These are phyloP conservation scores for Monoplex corrugatus DNA, from an alignment of 2,888 invertebrate genomes.

Conservation along the genomic window DNA sequence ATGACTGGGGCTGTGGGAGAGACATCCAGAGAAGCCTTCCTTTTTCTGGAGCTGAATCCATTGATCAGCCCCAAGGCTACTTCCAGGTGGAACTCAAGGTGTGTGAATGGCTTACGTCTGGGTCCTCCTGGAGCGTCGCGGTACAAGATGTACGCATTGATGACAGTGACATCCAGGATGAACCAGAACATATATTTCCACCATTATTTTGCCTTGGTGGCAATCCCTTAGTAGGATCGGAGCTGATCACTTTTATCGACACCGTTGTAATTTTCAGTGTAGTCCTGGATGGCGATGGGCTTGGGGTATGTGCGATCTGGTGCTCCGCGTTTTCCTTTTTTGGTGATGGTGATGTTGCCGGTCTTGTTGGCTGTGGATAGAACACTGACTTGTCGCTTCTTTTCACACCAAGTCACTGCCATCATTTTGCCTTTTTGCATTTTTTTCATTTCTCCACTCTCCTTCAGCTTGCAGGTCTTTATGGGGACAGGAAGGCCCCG, in stretches of 20 bases:
- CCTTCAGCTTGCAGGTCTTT: neutral
- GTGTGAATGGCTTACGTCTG: neutral
- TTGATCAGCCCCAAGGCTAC: neutral
- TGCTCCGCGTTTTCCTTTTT: neutral
- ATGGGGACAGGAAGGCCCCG: neutral
- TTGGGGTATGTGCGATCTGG: neutral
- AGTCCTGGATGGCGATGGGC: constrained; percentile 28
- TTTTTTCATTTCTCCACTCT: neutral
- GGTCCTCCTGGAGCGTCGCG: constrained; percentile 29
- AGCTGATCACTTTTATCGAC: constrained; percentile 43
- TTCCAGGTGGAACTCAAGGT: constrained; percentile 8
- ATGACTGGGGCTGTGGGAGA: neutral
- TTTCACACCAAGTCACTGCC: constrained; percentile 7
- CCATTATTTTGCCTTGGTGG: neutral
- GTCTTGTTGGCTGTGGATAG: constrained; percentile 3
- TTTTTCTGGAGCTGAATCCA: neutral
- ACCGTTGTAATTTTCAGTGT: constrained; percentile 26
- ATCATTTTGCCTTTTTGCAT: neutral
- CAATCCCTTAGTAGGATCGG: constrained; percentile 14
- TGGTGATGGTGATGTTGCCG: neutral
- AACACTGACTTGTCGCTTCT: constrained; percentile 14
- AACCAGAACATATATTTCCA: constrained; percentile 37
- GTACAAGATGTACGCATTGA: constrained; percentile 33
- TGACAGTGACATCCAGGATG: neutral
- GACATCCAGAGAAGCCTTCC: neutral